Base-by-base conservation (phyloP, 1,140 invertebrate genomes). In the Pseudoatta argentina region DNA sequence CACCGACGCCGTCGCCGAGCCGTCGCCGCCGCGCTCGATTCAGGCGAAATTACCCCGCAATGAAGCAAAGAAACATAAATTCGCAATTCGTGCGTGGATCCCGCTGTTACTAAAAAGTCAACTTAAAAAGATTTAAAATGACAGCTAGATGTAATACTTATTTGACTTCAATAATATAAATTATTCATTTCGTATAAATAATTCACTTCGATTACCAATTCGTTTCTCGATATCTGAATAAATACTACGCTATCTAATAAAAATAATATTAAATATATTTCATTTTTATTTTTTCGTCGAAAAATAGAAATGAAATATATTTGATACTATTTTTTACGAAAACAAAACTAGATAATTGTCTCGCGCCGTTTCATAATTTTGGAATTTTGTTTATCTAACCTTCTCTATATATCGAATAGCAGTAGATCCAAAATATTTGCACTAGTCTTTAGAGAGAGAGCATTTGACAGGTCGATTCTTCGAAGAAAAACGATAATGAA, bases 261-360 rank as follows among this genome's bases (percentile, higher is more conserved):
- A 2, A 57, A 92, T 39, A 93, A 92, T 89, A 85, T 90, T 63
- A 76, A 30, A 39, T 87, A 92, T 92, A 91, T 90, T 85, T 93
- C 88, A 92, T 59, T 81, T 30, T 24, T 76, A 77, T 82, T 82
- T 89, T 27, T 34, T 90, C 81, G 87, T 78, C 85, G 85, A 72
- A 83, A 89, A 83, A 82, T 77, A 76, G n/a, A 30, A 81, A 63
- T 92, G 89, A 93, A 85, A 90, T 92, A 92, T 91, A 87, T 39
- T 34, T 76, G 66, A 90, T 86, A 90, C 91, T 93, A 44, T 92
- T 94, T 92, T 93, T 91, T 89, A 57, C 85, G 21, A 55, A 73
- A 55, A 30, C 0, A 55, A 72, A 55, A 18, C 55, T 73, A 24
- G 24, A 39, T 30, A 39, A 59, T 6, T 21, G 12, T 51, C 63